phyloP scores from a whole-genome alignment of 2,113 vertebrate species.

The Hippocampus zosterae region DNA sequence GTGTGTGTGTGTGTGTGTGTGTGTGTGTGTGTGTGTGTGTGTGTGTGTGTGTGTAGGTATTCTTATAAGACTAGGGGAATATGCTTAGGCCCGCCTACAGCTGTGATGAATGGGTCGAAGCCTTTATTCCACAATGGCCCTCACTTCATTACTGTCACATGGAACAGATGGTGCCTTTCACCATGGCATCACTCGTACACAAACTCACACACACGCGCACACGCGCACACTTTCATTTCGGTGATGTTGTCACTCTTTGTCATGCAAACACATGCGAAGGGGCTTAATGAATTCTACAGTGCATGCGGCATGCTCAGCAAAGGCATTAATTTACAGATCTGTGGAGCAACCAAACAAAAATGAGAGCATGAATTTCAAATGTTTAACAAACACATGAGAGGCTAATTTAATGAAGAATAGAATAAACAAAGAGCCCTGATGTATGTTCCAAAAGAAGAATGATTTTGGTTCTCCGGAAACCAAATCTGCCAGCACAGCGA shows the following conservation, averaged over 20 bases:
- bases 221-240: constrained; percentile 33
- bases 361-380: constrained; percentile 59
- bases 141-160: constrained; percentile 79
- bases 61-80: constrained; percentile 68
- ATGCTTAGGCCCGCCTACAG: constrained; percentile 70
- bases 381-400: constrained; percentile 67
- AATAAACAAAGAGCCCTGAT: constrained; percentile 66
- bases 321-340: constrained; percentile 71
- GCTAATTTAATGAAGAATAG: constrained; percentile 65
- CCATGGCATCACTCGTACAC: constrained; percentile 56
- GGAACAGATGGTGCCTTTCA: constrained; percentile 81
- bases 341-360: constrained; percentile 68
- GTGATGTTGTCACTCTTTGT: constrained; percentile 50
- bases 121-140: constrained; percentile 73
- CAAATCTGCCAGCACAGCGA: constrained; percentile 37
- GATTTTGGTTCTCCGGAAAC: constrained; percentile 54
- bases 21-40: not conserved
- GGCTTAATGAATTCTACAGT: constrained; percentile 68
- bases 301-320: constrained; percentile 58
- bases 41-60: constrained; percentile 60
- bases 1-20: constrained; percentile 52
- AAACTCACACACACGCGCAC: constrained; percentile 36
- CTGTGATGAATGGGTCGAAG: constrained; percentile 72
- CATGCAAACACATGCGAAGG: constrained; percentile 31
- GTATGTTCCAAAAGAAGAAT: constrained; percentile 55